phyloP scores from a whole-genome alignment of 2,113 vertebrate species.

The cat (Felis catus) region DNA sequence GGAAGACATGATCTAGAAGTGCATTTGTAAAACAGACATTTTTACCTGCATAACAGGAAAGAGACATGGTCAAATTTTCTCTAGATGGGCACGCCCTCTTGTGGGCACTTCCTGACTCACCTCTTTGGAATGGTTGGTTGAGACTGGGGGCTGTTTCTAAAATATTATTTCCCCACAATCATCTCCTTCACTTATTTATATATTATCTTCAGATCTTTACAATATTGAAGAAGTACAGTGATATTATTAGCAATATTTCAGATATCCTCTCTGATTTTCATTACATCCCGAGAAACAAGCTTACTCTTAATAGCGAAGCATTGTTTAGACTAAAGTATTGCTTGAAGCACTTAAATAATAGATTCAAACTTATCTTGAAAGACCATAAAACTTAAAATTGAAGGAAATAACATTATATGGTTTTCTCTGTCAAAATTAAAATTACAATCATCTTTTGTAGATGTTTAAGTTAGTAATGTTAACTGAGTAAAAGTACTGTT shows the following conservation, averaged over 20 bases:
- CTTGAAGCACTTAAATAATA: conserved; percentile 37
- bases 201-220: background rate
- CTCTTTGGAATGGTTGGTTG: background rate
- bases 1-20: background rate
- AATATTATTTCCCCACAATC: background rate
- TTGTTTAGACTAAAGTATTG: background rate
- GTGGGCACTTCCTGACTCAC: conserved; percentile 61
- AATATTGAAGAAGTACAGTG: background rate
- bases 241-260: conserved; percentile 16
- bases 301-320: conserved; percentile 41
- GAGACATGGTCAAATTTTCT: conserved; percentile 46
- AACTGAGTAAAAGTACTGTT: background rate
- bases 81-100: conserved; percentile 72
- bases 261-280: background rate
- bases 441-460: background rate
- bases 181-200: background rate
- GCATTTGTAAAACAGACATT: background rate
- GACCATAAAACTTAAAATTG: background rate
- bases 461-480: conserved; percentile 2
- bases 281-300: background rate
- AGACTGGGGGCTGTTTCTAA: background rate
- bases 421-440: conserved; percentile 42
- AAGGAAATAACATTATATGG: background rate
- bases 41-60: conserved; percentile 19
- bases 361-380: conserved; percentile 43